These are phyloP conservation scores for Drosophila anomelani DNA, from an alignment of 2,888 invertebrate genomes.

Conservation along the genomic window DNA sequence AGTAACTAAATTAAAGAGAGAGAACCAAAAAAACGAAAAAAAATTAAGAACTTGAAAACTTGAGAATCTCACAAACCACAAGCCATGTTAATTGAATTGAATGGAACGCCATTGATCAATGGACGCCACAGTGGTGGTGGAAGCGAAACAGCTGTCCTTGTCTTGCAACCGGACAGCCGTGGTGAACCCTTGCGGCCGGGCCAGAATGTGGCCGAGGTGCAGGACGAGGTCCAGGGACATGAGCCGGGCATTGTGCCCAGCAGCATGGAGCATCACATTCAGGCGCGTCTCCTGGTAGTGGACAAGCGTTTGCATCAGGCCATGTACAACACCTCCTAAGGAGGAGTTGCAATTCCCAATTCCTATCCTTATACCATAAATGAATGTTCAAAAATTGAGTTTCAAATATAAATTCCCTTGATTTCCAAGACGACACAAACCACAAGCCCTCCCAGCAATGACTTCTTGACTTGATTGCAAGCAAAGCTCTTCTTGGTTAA, in stretches of 20 bases:
- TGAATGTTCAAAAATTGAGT: background rate
- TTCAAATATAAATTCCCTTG: background rate
- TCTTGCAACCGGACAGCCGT: slow-evolving; percentile 3
- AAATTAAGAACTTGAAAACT: background rate
- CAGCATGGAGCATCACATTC: slow-evolving; percentile 52
- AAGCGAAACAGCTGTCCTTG: slow-evolving; percentile 45
- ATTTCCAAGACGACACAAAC: background rate
- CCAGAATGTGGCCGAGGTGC: background rate
- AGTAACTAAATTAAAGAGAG: background rate
- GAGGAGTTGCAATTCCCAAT: background rate
- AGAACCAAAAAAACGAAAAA: background rate
- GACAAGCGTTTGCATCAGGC: slow-evolving; percentile 60
- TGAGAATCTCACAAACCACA: background rate
- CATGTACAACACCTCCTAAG: slow-evolving; percentile 36
- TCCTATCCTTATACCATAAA: background rate
- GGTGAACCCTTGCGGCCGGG: background rate
- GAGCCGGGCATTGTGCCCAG: background rate
- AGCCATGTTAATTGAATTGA: slow-evolving; percentile 23
- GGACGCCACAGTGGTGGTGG: slow-evolving; percentile 20
- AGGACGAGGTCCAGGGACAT: background rate
- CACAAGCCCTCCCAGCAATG: too few species aligned
- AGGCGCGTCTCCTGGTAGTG: slow-evolving; percentile 55
- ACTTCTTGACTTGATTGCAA: slow-evolving; percentile 2
- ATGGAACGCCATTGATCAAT: background rate
- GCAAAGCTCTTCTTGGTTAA: background rate